phyloP scores from a whole-genome alignment of 2,113 vertebrate species.

The Vicugna pacos region DNA sequence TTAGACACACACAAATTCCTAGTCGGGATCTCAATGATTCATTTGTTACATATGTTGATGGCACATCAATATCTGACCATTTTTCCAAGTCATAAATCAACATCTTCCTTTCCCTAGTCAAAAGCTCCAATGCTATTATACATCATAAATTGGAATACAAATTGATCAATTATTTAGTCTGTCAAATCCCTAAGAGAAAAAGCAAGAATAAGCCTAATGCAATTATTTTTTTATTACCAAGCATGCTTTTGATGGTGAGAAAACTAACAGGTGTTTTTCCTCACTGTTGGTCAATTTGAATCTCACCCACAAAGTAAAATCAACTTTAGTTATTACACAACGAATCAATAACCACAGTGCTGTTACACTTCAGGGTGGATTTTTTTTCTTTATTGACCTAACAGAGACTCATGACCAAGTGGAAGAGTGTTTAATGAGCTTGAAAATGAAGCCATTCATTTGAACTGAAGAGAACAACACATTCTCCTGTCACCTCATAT shows the following conservation, averaged over 20 bases:
- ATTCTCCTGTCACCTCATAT: not conserved
- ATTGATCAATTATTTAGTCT: not conserved
- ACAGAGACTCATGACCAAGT: not conserved
- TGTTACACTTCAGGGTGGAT: not conserved
- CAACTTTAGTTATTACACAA: not conserved
- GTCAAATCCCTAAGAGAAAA: not conserved
- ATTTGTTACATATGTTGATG: not conserved
- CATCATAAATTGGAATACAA: constrained; percentile 53
- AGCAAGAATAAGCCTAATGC: not conserved
- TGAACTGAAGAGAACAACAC: constrained; percentile 14
- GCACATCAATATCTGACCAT: not conserved
- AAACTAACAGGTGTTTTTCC: not conserved
- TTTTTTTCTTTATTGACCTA: not conserved
- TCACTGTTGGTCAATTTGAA: not conserved
- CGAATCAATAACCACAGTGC: not conserved
- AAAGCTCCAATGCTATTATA: constrained; percentile 7
- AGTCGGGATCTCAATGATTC: not conserved
- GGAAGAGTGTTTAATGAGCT: not conserved
- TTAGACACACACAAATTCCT: not conserved
- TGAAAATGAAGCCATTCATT: not conserved
- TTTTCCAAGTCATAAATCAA: constrained; percentile 60
- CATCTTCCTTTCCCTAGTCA: constrained; percentile 35
- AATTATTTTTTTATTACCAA: not conserved
- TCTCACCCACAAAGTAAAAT: not conserved
- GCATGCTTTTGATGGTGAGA: not conserved